These are phyloP conservation scores for Bombus vancouverensis DNA, from an alignment of 1,140 invertebrate genomes.

Conservation along the genomic window DNA sequence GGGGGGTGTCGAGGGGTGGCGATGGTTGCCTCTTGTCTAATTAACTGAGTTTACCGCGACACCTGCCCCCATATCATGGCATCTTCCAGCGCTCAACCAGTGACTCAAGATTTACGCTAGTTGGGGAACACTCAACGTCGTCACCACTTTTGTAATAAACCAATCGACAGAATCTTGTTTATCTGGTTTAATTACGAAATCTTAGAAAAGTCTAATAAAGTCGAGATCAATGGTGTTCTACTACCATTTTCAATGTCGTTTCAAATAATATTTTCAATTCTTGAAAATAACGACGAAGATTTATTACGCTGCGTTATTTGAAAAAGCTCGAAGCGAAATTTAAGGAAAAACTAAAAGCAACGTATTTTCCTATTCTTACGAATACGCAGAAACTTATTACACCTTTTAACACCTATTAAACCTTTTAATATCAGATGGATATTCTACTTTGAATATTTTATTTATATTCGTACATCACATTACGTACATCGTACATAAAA, in stretches of 20 bases:
- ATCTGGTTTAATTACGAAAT: not conserved
- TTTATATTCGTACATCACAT: not conserved
- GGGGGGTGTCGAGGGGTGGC: slow-evolving; percentile 71
- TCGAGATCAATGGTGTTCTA: not conserved
- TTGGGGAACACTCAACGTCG: slow-evolving; percentile 34
- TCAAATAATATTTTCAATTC: no score
- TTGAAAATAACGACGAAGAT: no score
- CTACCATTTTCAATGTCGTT: no score
- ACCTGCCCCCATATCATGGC: slow-evolving; percentile 80
- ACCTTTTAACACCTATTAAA: no score
- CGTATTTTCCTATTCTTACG: no score
- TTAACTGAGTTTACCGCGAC: slow-evolving; percentile 84
- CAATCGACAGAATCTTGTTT: not conserved
- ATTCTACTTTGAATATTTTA: no score
- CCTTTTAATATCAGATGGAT: no score
- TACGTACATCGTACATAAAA: no score
- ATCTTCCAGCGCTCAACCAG: slow-evolving; percentile 80
- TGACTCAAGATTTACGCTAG: slow-evolving; percentile 81
- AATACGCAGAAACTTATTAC: no score
- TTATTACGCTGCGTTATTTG: no score
- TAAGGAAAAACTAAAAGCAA: no score
- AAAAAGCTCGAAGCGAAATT: no score
- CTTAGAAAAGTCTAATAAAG: not conserved
- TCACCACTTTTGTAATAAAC: not conserved
- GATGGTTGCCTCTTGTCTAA: slow-evolving; percentile 83